Evolutionary conservation across 2,113 vertebrate genomes (phyloP), one percentile per base, ranked within the genome.

Genomic region (Isichthys henryi): DNA sequence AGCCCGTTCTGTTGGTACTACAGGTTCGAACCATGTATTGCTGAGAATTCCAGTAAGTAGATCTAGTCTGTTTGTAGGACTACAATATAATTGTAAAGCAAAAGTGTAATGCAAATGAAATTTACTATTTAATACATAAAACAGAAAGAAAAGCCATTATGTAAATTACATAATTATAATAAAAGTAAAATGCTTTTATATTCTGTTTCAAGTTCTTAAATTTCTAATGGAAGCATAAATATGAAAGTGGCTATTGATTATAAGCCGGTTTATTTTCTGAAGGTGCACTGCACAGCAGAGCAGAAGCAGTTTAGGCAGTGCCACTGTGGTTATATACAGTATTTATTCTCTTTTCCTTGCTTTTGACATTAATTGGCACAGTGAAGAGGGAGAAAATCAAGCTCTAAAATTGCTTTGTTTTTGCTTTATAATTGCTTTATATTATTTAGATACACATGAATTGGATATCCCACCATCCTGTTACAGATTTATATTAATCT

Each of bases 141-240:
- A 87, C n/a, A 74, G 89, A 85, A 90, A 39, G 50, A 53, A 87
- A 90, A 80, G 21, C 84, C 62, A 80, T 90, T 80, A 87, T 46
- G 77, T 90, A 49, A 90, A 90, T 77, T 87, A 31, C 62, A 31
- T 5, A 70, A 31, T 70, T 31, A 31, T 70, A 31, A 31, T 31
- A 31, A 70, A 4, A 70, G 62, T 70, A 31, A 31, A 70, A 70
- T 70, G n/a, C 62, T 70, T 70, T 31, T 70, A 66, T 70, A 70
- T 66, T 66, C 58, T 66, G 3, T 31, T 70, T 70, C 62, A 13
- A 31, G 62, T 70, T 31, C 62, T 70, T 70, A 31, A 13, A 70
- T 70, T 70, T 31, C n/a, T 31, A 70, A 70, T 70, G 27, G 27
- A 70, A 31, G 62, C 62, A 13, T 70, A 70, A 31, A 70, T 70